Percentiles rank a stretch among this genome's conserved stretches.
These are phyloP conservation scores for Synanthedon myopaeformis DNA, from an alignment of 2,888 invertebrate species.

Conservation along the genomic window DNA sequence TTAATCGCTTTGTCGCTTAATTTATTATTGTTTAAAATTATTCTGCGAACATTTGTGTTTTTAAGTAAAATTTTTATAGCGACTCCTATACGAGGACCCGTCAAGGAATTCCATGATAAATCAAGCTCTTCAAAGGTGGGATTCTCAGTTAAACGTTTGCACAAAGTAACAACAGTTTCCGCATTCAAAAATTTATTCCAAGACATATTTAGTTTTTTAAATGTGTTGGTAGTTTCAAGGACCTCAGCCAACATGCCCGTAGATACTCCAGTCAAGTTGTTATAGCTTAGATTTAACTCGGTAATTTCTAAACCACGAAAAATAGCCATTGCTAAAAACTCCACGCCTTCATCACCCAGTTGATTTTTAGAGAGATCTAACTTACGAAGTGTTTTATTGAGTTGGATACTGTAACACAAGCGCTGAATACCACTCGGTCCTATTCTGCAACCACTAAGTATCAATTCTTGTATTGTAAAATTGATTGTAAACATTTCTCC, in stretches of 20 bases:
- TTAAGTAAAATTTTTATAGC: conserved; percentile 2
- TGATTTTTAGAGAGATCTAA: conserved; percentile 24
- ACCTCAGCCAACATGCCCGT: conserved; percentile 1
- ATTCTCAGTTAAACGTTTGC: conserved; percentile 2
- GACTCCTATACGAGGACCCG: conserved; percentile 1
- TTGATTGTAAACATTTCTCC: conserved; percentile 24
- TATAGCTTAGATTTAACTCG: conserved; percentile 3
- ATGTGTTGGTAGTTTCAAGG: conserved; percentile 16
- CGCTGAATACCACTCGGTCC: conserved; percentile 14
- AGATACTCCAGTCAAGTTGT: conserved; percentile 1
- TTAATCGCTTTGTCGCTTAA: not conserved
- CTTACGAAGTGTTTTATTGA: conserved; percentile 10
- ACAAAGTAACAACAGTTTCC: conserved; percentile 1
- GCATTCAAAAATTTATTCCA: conserved; percentile 24
- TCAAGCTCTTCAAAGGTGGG: conserved; percentile 2
- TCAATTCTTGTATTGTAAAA: conserved; percentile 17
- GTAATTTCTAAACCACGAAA: not conserved
- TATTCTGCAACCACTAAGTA: conserved; percentile 25
- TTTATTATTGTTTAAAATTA: conserved; percentile 5
- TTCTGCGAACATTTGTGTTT: not conserved
- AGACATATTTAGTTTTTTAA: conserved; percentile 28
- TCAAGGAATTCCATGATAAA: conserved; percentile 4
- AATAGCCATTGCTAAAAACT: conserved; percentile 12
- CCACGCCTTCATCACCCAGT: conserved; percentile 20
- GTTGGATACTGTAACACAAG: conserved; percentile 13